Conservation (phyloP, 2,797 vertebrate genomes). For the Microchirus variegatus region DNA sequence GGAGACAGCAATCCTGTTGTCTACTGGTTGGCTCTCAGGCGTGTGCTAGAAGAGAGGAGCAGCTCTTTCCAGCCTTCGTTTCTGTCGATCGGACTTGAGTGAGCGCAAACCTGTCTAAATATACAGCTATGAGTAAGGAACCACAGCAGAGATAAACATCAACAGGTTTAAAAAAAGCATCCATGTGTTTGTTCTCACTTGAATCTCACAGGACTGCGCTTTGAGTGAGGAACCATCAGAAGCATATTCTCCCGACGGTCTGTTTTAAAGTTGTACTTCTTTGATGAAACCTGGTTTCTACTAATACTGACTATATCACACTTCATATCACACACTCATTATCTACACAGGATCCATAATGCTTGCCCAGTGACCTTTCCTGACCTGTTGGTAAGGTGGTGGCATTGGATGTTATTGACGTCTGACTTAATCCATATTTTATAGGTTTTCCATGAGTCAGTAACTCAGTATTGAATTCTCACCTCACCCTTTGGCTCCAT, state of each 20-base stretch:
- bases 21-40: not conserved
- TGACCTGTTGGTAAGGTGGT: slow-evolving; percentile 10
- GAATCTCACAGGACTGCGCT: slow-evolving; percentile 22
- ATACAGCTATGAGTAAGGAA: not conserved
- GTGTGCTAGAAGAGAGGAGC: not conserved
- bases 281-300: slow-evolving; percentile 20
- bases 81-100: not conserved
- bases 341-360: not conserved
- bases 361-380: slow-evolving; percentile 11
- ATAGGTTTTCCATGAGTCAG: slow-evolving; percentile 27
- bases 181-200: slow-evolving; percentile 19
- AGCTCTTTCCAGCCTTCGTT: not conserved
- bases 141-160: slow-evolving; percentile 20
- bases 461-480: slow-evolving; percentile 12
- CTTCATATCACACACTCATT: not conserved
- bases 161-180: slow-evolving; percentile 27
- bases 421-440: slow-evolving; percentile 44
- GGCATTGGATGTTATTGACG: slow-evolving; percentile 22
- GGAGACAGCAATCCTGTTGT: not conserved
- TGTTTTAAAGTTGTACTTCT: slow-evolving; percentile 30
- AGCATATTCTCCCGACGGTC: slow-evolving; percentile 1
- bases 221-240: slow-evolving; percentile 22
- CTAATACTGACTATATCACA: no score
- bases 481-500: not conserved
- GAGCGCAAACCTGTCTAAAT: slow-evolving; percentile 7